Conservation (phyloP, 2,113 vertebrate genomes). For the Lagenorhynchus albirostris region DNA sequence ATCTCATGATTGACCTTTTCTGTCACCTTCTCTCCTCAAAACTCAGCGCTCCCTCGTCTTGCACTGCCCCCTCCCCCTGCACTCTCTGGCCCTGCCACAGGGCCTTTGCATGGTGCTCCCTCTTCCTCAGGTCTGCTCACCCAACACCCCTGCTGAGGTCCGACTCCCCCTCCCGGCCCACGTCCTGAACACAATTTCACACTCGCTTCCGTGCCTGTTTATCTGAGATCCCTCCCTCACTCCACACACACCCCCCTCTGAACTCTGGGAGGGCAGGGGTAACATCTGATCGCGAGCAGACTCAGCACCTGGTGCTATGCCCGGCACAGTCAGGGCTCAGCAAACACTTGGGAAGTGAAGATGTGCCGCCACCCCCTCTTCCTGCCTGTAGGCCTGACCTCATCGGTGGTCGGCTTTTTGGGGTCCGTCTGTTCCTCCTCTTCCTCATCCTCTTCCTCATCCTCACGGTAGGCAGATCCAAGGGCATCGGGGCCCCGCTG, state of each 20-base stretch:
- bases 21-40: background rate
- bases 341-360: background rate
- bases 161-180: background rate
- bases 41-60: too few relatives aligned
- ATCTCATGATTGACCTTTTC: background rate
- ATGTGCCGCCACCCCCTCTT: background rate
- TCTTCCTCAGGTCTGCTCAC: background rate
- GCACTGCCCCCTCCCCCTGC: accelerated
- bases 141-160: background rate
- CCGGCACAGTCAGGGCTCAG: background rate
- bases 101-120: background rate
- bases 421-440: constrained; percentile 85
- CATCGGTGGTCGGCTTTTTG: constrained; percentile 89
- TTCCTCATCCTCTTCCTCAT: constrained; percentile 91
- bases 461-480: constrained; percentile 82
- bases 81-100: background rate
- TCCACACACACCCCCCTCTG: too few relatives aligned
- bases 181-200: background rate
- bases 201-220: background rate
- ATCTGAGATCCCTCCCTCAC: background rate
- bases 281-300: background rate
- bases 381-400: constrained; percentile 78
- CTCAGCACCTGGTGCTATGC: background rate
- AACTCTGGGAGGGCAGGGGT: background rate
- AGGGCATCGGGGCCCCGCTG: background rate